phyloP scores from a whole-genome alignment of 2,888 invertebrate species.

The Clusia tigrina region DNA sequence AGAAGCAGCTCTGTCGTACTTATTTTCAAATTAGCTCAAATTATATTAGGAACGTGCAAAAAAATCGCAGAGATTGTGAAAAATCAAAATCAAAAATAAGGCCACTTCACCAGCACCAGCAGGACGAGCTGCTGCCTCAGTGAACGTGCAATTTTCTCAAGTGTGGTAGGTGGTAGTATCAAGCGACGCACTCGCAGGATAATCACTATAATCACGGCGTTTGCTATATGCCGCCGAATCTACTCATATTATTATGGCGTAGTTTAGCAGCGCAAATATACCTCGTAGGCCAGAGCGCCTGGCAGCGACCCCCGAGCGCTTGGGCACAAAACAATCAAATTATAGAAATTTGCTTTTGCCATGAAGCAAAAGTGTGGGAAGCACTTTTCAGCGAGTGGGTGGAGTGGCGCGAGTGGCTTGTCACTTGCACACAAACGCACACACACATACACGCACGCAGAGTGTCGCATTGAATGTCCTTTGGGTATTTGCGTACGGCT shows the following conservation, averaged over 20 bases:
- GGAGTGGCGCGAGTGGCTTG: constrained; percentile 1
- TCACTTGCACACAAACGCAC: constrained; percentile 27
- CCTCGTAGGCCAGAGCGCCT: not conserved
- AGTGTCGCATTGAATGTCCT: constrained; percentile 16
- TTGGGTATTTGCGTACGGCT: constrained; percentile 19
- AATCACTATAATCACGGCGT: constrained; percentile 59
- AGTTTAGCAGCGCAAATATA: not conserved
- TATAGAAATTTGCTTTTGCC: constrained; percentile 38
- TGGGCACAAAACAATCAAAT: constrained; percentile 48
- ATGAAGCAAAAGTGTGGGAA: constrained; percentile 1
- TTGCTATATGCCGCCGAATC: constrained; percentile 24
- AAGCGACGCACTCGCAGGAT: too few relatives aligned
- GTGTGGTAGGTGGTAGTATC: constrained; percentile 21
- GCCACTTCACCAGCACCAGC: constrained; percentile 46
- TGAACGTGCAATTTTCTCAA: constrained; percentile 29
- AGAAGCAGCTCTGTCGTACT: not conserved
- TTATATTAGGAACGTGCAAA: constrained; percentile 9
- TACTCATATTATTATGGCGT: not conserved
- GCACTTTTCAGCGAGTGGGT: not conserved
- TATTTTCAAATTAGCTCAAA: constrained; percentile 28
- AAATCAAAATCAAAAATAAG: constrained; percentile 43
- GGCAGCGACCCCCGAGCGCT: not conserved
- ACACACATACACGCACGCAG: not conserved
- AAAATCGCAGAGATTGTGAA: not conserved
- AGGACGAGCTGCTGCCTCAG: too few relatives aligned